Percentiles rank a stretch among this genome's conserved stretches.
phyloP scores from a whole-genome alignment of 2,113 vertebrate species.

The Salminus brasiliensis region DNA sequence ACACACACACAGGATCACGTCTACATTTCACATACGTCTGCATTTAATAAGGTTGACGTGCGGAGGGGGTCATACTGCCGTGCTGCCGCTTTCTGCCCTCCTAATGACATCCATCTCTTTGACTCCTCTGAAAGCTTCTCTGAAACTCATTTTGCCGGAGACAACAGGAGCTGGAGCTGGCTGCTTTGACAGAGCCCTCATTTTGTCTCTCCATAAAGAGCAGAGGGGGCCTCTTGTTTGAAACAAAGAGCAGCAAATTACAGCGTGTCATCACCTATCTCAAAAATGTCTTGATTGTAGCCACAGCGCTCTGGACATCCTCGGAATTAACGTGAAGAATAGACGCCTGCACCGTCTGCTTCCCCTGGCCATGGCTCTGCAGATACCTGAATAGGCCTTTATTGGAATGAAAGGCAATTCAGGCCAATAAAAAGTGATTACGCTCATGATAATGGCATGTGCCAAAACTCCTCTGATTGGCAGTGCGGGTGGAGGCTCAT shows the following conservation, averaged over 20 bases:
- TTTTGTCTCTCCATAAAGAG: constrained; percentile 38
- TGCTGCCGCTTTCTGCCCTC: constrained; percentile 15
- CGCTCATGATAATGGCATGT: constrained; percentile 34
- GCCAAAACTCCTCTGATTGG: constrained; percentile 49
- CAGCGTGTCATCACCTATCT: constrained; percentile 45
- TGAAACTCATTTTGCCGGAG: constrained; percentile 48
- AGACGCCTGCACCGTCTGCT: constrained; percentile 2
- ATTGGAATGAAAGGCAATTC: constrained; percentile 44
- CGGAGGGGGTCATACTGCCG: not conserved
- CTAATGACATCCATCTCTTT: constrained; percentile 52
- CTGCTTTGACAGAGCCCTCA: constrained; percentile 47
- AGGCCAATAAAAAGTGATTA: constrained; percentile 45
- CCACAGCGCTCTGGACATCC: constrained; percentile 15
- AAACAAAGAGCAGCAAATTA: constrained; percentile 57
- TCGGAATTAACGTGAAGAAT: constrained; percentile 39
- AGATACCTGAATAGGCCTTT: constrained; percentile 52
- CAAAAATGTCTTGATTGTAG: constrained; percentile 42
- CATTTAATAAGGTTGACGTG: constrained; percentile 37
- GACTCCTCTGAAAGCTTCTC: constrained; percentile 46
- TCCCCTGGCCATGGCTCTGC: not conserved
- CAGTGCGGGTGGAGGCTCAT: constrained; percentile 37
- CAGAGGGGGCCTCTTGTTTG: constrained; percentile 45
- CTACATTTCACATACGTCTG: not conserved
- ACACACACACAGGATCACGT: not conserved
- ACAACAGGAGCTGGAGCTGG: constrained; percentile 35